Base-by-base conservation (phyloP, 2,113 vertebrate species). In the Rhadina sibilatrix region DNA sequence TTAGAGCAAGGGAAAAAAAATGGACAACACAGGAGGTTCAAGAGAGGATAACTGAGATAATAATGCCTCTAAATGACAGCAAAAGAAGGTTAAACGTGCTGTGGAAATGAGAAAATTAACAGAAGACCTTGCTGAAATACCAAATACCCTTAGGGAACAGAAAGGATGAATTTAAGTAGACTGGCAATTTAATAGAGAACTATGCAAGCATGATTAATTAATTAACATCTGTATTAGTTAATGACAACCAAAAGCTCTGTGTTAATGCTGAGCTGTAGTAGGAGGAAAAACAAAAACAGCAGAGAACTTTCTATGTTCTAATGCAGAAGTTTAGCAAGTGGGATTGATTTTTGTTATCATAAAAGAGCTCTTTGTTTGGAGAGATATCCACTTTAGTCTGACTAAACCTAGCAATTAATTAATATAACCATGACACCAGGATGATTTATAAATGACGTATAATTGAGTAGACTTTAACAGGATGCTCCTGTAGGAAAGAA, bases 171-270 rank as follows among this genome's bases (percentile, higher is more conserved):
- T 85, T 88, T 80, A 79, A 94, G 75, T 70, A 93, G 89, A 75
- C 53, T 16, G 66, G 86, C 52, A 94, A 93, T 91, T 95, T 89
- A 90, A 59, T 10, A 69, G 70, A 83, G 74, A 82, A 27, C 77
- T 60, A 66, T 64, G 83, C 59, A 69, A 93, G 71, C 53, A 69
- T 50, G 49, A 91, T 92, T 94, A 89, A 95, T 97, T 96, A 87
- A 96, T 94, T 96, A 93, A 88, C 59, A 47, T 64, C 89, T 89
- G 66, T 83, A 93, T 84, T 87, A 81, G 57, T 91, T 89, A 93
- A 93, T 95, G 76, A 82, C 13, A 0, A 92, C 37, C 33, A 78
- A 95, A 74, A 81, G 35, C 57, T 82, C 64, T 19, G 8, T 31
- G 4, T 64, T 87, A 40, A 35, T 56, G 74, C 66, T 79, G 70